A percentile compares a stretch with the other conserved stretches of the same genome.
Evolutionary conservation across 1,140 invertebrate genomes (phyloP).

Genomic region (Drosophila pachea): DNA sequence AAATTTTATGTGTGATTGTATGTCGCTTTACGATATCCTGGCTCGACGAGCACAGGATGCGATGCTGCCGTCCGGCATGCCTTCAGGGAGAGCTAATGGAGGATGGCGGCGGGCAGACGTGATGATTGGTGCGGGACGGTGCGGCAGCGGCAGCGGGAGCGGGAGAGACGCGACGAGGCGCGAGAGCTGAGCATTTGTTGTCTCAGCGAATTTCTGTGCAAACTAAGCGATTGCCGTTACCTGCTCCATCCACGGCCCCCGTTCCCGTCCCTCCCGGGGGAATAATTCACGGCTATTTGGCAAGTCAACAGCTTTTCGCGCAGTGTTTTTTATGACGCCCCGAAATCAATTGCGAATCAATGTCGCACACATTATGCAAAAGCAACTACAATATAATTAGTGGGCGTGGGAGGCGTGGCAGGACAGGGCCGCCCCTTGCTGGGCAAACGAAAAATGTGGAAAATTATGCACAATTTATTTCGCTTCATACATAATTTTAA

Average conservation of each 20-base stretch:
- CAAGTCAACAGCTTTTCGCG: constrained; percentile 77
- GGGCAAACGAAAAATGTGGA: constrained; percentile 15
- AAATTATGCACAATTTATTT: constrained; percentile 69
- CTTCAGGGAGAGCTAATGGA: constrained; percentile 7
- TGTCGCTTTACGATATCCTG: constrained; percentile 76
- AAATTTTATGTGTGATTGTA: constrained; percentile 78
- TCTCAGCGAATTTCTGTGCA: constrained; percentile 64
- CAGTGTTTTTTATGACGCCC: constrained; percentile 72
- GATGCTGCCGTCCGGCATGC: constrained; percentile 17
- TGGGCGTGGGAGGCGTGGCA: constrained; percentile 10
- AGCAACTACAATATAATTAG: constrained; percentile 34
- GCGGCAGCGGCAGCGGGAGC: not conserved
- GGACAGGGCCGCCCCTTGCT: not conserved
- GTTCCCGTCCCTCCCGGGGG: constrained; percentile 38
- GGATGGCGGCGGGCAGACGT: constrained; percentile 22
- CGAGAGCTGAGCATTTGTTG: constrained; percentile 60
- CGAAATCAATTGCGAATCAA: constrained; percentile 75
- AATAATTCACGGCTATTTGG: constrained; percentile 78
- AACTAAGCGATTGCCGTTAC: constrained; percentile 74
- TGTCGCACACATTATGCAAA: constrained; percentile 46
- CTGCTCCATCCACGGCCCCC: constrained; percentile 67
- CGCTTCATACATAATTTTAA: constrained; percentile 65
- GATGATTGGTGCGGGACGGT: constrained; percentile 1
- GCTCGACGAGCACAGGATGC: constrained; percentile 23
- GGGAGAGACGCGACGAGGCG: not conserved